Evolutionary conservation across 2,888 invertebrate genomes (phyloP), one percentile per base, ranked within the genome.

Genomic region (Prosopocoilus inquinatus): DNA sequence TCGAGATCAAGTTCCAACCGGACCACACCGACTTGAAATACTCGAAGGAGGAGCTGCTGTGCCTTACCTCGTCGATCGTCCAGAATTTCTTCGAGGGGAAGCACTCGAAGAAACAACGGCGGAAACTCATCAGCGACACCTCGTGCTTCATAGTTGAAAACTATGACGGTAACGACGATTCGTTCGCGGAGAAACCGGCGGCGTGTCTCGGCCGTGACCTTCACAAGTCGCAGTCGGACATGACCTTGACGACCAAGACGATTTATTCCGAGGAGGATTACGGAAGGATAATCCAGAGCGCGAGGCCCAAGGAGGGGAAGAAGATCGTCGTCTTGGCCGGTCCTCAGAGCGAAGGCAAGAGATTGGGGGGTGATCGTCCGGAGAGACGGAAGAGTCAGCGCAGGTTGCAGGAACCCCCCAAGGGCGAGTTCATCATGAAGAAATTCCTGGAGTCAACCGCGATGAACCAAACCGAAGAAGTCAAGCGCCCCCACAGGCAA

Each of bases 171-270:
- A 41, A 48, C 41, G 55, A 36, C 9, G 16, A 49, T 9, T 9
- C 43, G 11, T 28, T 28, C 20, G 13, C 41, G 9, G 41, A 41
- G 9, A 41, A 41, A 41, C 20, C 20, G 20, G 1, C 16, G 9
- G 9, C 16, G 15, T 3, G 9, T 13, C 15, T 41, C 12, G 70
- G 68, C 4, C 59, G 64, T 28, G 61, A 64, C 35, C 61, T 74
- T 50, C 72, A 73, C 57, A 65, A 66, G 33, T 67, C 70, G 1
- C 64, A 63, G 36, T 71, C 70, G 15, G 67, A 71, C n/a, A 69
- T 68, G 54, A 64, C 69, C 0, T 62, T 71, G 9, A 58, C 62
- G 2, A 39, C 53, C 11, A 58, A 61, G 36, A 44, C 50, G 33
- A 56, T 50, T 36, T 59, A 55, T 12, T 52, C 53, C 16, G 50